Conservation (phyloP, 2,888 invertebrate genomes). For the Temnothorax ravouxi region DNA sequence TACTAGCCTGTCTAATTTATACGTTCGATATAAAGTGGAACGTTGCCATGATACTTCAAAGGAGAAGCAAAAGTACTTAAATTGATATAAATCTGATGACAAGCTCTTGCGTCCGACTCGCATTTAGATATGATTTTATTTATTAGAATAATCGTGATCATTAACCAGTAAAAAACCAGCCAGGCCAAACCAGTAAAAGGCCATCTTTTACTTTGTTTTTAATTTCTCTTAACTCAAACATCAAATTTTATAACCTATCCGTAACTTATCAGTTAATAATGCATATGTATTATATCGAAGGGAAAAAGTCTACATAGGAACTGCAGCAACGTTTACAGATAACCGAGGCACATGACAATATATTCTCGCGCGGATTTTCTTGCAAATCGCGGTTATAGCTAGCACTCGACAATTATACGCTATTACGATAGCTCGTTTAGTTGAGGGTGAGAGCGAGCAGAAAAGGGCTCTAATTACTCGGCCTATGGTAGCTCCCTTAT, state of each 20-base stretch:
- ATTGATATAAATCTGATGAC: constrained; percentile 7
- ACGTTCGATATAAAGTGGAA: neutral
- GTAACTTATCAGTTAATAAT: constrained; percentile 31
- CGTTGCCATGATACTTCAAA: neutral
- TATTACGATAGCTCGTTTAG: constrained; percentile 42
- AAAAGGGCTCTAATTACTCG: constrained; percentile 61
- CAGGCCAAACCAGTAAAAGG: too few relatives aligned
- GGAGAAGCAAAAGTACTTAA: neutral
- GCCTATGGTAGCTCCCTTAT: constrained; percentile 43
- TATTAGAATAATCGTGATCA: neutral
- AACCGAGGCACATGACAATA: constrained; percentile 9
- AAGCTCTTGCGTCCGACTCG: neutral
- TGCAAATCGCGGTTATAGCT: constrained; percentile 47
- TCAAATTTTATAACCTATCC: constrained; percentile 5
- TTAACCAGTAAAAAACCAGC: constrained; percentile 23
- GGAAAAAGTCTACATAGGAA: neutral
- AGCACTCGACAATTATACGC: constrained; percentile 45
- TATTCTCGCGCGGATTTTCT: constrained; percentile 8
- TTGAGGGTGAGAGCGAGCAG: constrained; percentile 18
- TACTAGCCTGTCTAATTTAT: constrained; percentile 4
- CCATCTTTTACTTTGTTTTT: neutral
- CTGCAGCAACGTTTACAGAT: constrained; percentile 10
- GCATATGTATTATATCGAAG: neutral
- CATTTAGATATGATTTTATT: constrained; percentile 12
- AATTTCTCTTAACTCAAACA: neutral